These are phyloP conservation scores for Athetis lepigone DNA, from an alignment of 2,888 invertebrate genomes.

Conservation along the genomic window DNA sequence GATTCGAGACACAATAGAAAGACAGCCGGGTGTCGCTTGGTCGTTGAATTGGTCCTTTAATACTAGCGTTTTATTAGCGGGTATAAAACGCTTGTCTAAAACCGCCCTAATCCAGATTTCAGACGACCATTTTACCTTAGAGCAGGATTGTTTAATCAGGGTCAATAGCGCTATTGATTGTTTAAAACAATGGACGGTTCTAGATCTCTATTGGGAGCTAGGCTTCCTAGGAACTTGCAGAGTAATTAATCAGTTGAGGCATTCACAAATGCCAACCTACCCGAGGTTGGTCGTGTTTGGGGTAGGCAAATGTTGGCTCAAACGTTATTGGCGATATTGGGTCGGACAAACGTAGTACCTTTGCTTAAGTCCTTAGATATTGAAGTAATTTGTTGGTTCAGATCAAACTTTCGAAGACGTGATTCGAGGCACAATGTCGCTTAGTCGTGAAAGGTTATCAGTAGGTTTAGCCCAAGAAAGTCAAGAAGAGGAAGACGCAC, in stretches of 20 bases:
- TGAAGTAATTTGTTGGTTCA: too few relatives aligned
- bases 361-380: conserved; percentile 1
- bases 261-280: background rate
- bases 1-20: too few relatives aligned
- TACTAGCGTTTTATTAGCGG: too few relatives aligned
- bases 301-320: background rate
- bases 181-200: conserved; percentile 17
- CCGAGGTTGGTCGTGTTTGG: conserved; percentile 1
- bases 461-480: too few relatives aligned
- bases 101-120: background rate
- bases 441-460: too few relatives aligned
- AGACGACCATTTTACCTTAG: background rate
- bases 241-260: conserved; percentile 17
- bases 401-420: too few relatives aligned
- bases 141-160: conserved; percentile 6
- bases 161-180: conserved; percentile 17
- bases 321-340: background rate
- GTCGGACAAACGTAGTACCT: background rate
- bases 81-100: too few relatives aligned
- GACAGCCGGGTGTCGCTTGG: too few relatives aligned
- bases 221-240: conserved; percentile 1
- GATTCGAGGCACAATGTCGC: too few relatives aligned
- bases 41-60: too few relatives aligned
- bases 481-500: too few relatives aligned
- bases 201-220: conserved; percentile 15